phyloP scores from a whole-genome alignment of 1,140 invertebrate species.

The Zelostemma sp. region DNA sequence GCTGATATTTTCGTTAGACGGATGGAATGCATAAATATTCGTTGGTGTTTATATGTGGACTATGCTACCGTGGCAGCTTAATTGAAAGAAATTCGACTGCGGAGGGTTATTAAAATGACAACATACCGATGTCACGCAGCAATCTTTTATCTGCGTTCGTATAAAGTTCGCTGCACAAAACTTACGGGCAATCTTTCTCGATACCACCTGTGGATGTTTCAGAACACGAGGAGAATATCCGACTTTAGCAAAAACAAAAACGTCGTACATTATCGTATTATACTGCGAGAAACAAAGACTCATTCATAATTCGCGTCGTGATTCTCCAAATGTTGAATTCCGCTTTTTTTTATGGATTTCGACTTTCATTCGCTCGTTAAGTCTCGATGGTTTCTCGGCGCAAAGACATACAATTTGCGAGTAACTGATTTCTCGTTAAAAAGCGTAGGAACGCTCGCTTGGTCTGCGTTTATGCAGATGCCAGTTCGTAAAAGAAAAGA shows the following conservation, averaged over 20 bases:
- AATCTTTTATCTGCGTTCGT: conserved; percentile 23
- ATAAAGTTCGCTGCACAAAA: conserved; percentile 20
- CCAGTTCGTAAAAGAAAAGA: not conserved
- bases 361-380: not conserved
- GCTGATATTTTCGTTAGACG: too few species aligned
- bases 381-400: not conserved
- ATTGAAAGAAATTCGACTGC: conserved; percentile 27
- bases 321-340: not conserved
- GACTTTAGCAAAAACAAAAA: not conserved
- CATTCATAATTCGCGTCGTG: too few species aligned
- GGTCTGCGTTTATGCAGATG: not conserved
- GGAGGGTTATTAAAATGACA: conserved; percentile 42
- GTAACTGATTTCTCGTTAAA: not conserved
- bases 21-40: conserved; percentile 17
- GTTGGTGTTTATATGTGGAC: conserved; percentile 27
- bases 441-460: too few species aligned
- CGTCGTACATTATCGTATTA: not conserved
- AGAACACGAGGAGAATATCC: conserved; percentile 29
- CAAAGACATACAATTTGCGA: too few species aligned
- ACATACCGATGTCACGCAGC: conserved; percentile 43
- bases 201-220: conserved; percentile 33
- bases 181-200: conserved; percentile 26
- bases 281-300: too few species aligned
- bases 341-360: not conserved
- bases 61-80: conserved; percentile 23